phyloP scores from a whole-genome alignment of 2,797 vertebrate genomes.

The Phoebastria nigripes region DNA sequence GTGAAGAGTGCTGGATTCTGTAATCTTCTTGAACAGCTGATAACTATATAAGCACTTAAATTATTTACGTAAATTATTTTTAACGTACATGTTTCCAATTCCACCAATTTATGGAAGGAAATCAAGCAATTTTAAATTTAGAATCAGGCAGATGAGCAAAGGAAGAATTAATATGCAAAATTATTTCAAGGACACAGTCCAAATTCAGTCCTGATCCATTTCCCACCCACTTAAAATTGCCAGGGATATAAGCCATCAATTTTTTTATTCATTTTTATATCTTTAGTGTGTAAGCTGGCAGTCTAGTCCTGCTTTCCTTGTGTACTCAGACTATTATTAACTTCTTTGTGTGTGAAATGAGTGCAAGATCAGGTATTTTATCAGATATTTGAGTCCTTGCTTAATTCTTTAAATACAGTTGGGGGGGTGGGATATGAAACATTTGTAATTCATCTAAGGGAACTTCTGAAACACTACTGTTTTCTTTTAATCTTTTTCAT shows the following conservation, averaged over 20 bases:
- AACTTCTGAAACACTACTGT: not conserved
- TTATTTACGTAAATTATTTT: not conserved
- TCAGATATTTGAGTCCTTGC: not conserved
- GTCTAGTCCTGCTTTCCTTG: not conserved
- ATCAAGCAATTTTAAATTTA: not conserved
- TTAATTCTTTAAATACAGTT: not conserved
- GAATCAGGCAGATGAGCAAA: not conserved
- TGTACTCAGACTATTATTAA: not conserved
- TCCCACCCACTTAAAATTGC: not conserved
- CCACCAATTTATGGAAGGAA: not conserved
- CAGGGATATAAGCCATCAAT: not conserved
- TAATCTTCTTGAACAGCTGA: not conserved
- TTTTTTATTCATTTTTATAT: not conserved
- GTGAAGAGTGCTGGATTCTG: not conserved
- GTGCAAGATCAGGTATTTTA: not conserved
- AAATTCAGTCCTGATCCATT: not conserved
- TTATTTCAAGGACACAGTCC: not conserved
- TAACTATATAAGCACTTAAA: not conserved
- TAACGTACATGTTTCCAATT: not conserved
- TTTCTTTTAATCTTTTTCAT: not conserved
- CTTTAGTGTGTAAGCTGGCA: not conserved
- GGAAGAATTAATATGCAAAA: not conserved
- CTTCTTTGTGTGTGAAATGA: not conserved
- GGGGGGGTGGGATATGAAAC: not conserved
- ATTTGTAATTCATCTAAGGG: not conserved